Evolutionary conservation across 2,113 vertebrate genomes (phyloP), one percentile per base, ranked within the genome.

Genomic region (Apistogramma diplotaenia): DNA sequence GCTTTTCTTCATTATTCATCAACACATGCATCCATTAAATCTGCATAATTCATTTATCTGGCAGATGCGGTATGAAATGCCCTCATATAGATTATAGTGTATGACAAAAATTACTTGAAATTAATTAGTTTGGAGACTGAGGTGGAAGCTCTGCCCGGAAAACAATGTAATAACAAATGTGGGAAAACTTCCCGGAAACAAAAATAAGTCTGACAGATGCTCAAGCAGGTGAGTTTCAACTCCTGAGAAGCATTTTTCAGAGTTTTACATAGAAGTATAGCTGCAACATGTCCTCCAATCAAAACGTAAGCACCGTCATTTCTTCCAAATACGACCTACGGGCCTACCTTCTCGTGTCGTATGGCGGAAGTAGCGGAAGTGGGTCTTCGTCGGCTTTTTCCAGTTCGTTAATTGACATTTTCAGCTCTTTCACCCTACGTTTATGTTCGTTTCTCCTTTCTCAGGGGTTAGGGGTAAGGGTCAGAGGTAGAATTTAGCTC

Each of bases 11-110:
- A 89, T 87, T 82, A 76, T 89, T 87, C 81, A 86, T 76, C 58
- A 46, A 60, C 25, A 81, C 59, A 76, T 5, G 21, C 55, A 37
- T 31, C 29, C 56, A 78, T 67, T 54, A 15, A 37, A 81, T 90
- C 56, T 83, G 67, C 88, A 90, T 85, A 84, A 83, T 72, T 85
- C 43, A 88, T 87, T 77, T 72, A 72, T 85, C 40, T 59, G 15
- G n/a, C 2, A 33, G 72, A 74, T 79, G 62, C 59, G 16, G 35
- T 43, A n/a, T 77, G 59, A 83, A 76, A 87, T 81, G 67, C 82
- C 35, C 21, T 29, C n/a, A 43, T 79, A 70, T 59, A 60, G 60
- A 89, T 54, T 51, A 29, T 31, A 12, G 31, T 53, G 49, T 21
- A 16, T 8, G 3, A 60, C 23, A 71, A 76, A 76, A 84, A 70